phyloP scores from a whole-genome alignment of 2,888 invertebrate genomes.

The Drosophila histrio region DNA sequence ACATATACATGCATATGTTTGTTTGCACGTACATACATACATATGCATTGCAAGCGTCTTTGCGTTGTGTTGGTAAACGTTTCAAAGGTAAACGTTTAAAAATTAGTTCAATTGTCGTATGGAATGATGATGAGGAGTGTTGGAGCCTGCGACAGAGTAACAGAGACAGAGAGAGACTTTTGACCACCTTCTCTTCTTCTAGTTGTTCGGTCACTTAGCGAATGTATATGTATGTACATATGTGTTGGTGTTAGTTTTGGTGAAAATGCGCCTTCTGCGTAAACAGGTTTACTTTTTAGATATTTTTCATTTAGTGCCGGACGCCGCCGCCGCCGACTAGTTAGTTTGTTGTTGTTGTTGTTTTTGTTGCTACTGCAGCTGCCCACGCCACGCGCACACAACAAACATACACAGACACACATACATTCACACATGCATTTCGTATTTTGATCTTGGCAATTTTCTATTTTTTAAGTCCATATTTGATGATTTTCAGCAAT shows the following conservation, averaged over 20 bases:
- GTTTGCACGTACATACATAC: constrained; percentile 1
- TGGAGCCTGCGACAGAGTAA: constrained; percentile 12
- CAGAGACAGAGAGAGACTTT: constrained; percentile 7
- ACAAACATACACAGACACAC: constrained; percentile 13
- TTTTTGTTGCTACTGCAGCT: constrained; percentile 46
- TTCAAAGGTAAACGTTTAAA: constrained; percentile 54
- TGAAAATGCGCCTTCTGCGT: constrained; percentile 63
- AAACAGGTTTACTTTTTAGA: constrained; percentile 56
- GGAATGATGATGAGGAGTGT: constrained; percentile 28
- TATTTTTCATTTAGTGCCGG: constrained; percentile 54
- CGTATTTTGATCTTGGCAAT: constrained; percentile 36
- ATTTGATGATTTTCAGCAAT: constrained; percentile 4
- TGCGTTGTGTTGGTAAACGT: constrained; percentile 53
- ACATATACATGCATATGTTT: not conserved
- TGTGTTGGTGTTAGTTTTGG: constrained; percentile 40
- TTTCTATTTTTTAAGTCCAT: constrained; percentile 17
- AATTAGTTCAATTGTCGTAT: constrained; percentile 57
- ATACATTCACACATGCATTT: constrained; percentile 5
- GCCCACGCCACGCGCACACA: constrained; percentile 57
- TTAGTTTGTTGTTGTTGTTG: constrained; percentile 30
- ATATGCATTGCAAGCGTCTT: constrained; percentile 7
- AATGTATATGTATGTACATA: constrained; percentile 8
- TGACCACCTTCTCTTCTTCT: constrained; percentile 42
- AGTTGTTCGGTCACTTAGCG: constrained; percentile 10
- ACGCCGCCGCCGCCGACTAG: constrained; percentile 49